phyloP scores from a whole-genome alignment of 2,888 invertebrate genomes.

The Drosophila birchii region DNA sequence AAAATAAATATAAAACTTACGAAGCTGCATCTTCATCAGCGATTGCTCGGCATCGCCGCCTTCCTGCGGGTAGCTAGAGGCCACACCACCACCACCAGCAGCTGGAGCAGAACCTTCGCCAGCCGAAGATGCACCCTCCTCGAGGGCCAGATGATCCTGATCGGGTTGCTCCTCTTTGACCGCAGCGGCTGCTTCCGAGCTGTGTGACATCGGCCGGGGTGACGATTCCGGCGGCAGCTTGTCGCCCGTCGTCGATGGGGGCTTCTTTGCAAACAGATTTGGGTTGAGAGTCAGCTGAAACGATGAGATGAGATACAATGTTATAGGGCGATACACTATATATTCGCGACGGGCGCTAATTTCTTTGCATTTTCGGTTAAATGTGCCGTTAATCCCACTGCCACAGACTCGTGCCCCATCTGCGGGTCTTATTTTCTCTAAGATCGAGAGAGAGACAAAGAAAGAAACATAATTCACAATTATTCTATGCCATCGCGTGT shows the following conservation, averaged over 20 bases:
- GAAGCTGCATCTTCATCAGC: constrained; percentile 92
- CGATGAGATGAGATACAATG: constrained; percentile 21
- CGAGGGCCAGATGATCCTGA: constrained; percentile 51
- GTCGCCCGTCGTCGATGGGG: constrained; percentile 44
- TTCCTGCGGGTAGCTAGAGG: constrained; percentile 50
- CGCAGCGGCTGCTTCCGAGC: constrained; percentile 13
- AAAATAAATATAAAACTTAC: constrained; percentile 86
- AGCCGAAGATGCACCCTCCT: constrained; percentile 46
- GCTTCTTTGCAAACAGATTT: constrained; percentile 77
- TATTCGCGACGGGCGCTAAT: constrained; percentile 66
- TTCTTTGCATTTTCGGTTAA: constrained; percentile 71
- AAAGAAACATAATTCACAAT: constrained; percentile 62
- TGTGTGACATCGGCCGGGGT: too few species aligned
- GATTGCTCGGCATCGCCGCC: constrained; percentile 88
- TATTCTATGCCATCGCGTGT: constrained; percentile 59
- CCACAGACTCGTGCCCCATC: constrained; percentile 40
- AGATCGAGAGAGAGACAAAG: constrained; percentile 39
- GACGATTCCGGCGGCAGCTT: constrained; percentile 30
- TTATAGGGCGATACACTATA: constrained; percentile 7
- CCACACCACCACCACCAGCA: constrained; percentile 5
- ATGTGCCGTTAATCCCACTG: constrained; percentile 62
- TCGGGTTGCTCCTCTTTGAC: constrained; percentile 74
- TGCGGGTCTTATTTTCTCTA: neutral
- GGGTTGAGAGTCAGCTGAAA: constrained; percentile 76
- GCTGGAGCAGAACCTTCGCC: constrained; percentile 42